Evolutionary conservation across 2,888 invertebrate species (phyloP).

Genomic region (Erynnis tages): DNA sequence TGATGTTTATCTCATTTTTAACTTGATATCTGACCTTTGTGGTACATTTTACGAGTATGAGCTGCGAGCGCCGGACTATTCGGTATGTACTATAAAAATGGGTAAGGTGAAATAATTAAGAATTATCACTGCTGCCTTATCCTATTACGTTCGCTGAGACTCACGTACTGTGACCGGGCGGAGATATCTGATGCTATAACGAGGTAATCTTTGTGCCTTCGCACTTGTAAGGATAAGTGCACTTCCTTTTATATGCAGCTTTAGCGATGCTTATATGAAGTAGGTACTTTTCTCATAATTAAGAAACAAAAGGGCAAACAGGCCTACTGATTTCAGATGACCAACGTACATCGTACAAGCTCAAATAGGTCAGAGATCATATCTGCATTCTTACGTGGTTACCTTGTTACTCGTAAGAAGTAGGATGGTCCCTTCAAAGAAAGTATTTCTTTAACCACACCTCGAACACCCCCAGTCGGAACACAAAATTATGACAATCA

Average conservation of each 20-base stretch:
- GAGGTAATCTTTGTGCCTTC: background rate
- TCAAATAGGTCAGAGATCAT: too few species aligned
- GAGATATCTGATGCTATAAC: background rate
- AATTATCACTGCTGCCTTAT: constrained; percentile 3
- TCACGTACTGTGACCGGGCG: constrained; percentile 7
- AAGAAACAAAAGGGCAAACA: too few species aligned
- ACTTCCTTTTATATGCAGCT: background rate
- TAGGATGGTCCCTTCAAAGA: too few species aligned
- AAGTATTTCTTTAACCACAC: too few species aligned
- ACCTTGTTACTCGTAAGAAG: too few species aligned
- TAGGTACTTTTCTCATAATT: too few species aligned
- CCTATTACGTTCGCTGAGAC: background rate
- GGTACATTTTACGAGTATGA: constrained; percentile 7
- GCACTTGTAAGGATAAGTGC: background rate
- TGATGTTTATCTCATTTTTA: constrained; percentile 18
- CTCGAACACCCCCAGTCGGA: too few species aligned
- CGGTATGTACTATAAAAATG: constrained; percentile 1
- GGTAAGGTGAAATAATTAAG: background rate
- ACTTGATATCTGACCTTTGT: constrained; percentile 18
- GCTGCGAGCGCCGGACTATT: background rate
- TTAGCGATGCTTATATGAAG: too few species aligned
- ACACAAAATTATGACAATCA: too few species aligned
- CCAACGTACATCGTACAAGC: too few species aligned
- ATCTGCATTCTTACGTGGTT: too few species aligned
- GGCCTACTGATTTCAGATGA: too few species aligned